These are phyloP conservation scores for Calameuta idolon DNA, from an alignment of 2,888 invertebrate species.

Conservation along the genomic window DNA sequence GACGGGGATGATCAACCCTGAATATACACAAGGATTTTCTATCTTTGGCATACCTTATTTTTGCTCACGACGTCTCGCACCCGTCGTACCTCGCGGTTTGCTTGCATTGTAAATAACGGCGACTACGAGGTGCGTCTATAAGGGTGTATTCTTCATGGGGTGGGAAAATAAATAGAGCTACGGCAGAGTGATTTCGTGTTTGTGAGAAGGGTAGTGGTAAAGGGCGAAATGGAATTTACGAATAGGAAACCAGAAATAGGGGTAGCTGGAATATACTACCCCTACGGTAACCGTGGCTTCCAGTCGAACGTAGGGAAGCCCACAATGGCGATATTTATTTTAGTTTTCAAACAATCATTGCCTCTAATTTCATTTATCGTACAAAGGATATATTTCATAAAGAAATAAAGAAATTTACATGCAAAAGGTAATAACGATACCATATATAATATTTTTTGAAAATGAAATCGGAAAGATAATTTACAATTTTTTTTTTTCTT, in stretches of 20 bases:
- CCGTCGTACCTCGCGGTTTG: neutral
- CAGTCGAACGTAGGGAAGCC: neutral
- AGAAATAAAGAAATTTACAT: neutral
- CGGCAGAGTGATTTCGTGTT: conserved; percentile 36
- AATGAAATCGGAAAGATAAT: neutral
- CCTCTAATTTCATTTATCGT: conserved; percentile 42
- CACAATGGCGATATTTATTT: conserved; percentile 41
- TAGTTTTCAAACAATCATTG: conserved; percentile 42
- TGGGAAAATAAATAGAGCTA: conserved; percentile 34
- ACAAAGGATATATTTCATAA: neutral
- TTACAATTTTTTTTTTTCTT: neutral
- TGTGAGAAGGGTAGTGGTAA: conserved; percentile 3
- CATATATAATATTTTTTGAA: neutral
- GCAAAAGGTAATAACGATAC: neutral
- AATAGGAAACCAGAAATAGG: neutral
- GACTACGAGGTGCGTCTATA: neutral
- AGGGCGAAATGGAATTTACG: neutral
- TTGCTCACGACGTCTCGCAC: neutral
- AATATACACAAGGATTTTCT: conserved; percentile 18
- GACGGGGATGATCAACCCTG: conserved; percentile 14
- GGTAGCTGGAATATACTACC: neutral
- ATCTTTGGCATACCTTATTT: conserved; percentile 1
- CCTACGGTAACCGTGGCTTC: neutral
- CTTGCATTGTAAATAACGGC: conserved; percentile 5
- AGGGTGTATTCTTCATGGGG: neutral